Base-by-base conservation (phyloP, 2,888 invertebrate genomes). In the Allacma fusca region DNA sequence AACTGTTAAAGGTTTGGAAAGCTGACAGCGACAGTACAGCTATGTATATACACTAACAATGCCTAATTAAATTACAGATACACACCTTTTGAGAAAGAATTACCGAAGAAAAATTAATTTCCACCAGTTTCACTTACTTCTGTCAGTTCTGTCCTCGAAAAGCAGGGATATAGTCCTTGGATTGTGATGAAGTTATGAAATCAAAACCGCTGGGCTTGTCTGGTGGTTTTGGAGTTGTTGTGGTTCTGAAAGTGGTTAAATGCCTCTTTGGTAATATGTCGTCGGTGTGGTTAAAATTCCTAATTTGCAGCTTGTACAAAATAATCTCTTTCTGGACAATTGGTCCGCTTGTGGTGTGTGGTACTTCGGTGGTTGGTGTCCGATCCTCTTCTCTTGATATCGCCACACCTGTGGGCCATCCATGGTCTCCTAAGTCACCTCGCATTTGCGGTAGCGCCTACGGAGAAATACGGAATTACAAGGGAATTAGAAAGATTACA, bases 121-220 rank as follows among this genome's bases (percentile, higher is more conserved):
- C n/a, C n/a, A n/a, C n/a, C 23, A 64, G 21, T 26, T 21, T 68
- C 21, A 50, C 2, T 50, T 50, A 50, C n/a, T 50, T 50, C 2
- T 50, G 23, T 68, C n/a, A n/a, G n/a, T 68, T 68, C 0, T 40
- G 5, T 21, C 21, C 68, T 68, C 43, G 26, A 21, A 40, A 68
- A 16, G 40, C 68, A 1, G 68, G 68, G 23, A 40, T 40, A 23
- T 68, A 68, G 40, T 68, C 68, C n/a, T 21, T 19, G 1, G 40
- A 1, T 40, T 68, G 19, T 19, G 68, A 7, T 4, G 68, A 68
- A 19, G 23, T 68, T 2, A 68, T 40, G 13, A 68, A 68, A 29
- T 68, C 68, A 68, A 68, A 68, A 19, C 40, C 68, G 40, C 40
- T 68, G 4, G 68, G 68, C n/a, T 68, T 68, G 19, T 29, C 29